These are phyloP conservation scores for Ciconia stormi DNA, from an alignment of 2,113 vertebrate genomes.

Conservation along the genomic window DNA sequence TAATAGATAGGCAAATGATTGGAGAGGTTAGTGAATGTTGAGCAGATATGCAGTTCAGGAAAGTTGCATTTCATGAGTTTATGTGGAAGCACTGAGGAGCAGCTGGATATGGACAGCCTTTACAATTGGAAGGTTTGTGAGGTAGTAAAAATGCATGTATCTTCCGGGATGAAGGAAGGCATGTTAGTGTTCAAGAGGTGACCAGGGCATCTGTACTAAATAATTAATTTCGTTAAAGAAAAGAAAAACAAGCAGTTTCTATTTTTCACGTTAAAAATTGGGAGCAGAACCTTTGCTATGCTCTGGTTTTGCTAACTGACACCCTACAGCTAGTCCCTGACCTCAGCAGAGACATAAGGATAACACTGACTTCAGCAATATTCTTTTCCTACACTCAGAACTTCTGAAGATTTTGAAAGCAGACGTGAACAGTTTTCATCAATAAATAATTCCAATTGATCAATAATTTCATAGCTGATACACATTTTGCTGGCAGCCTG, in stretches of 20 bases:
- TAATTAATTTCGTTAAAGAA: neutral
- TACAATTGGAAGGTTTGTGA: neutral
- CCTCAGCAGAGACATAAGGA: neutral
- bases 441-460: neutral
- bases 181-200: neutral
- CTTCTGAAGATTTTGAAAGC: neutral
- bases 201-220: neutral
- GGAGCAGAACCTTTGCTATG: neutral
- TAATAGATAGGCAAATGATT: neutral
- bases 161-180: neutral
- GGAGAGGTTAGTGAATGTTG: neutral
- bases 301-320: neutral
- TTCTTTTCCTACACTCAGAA: neutral
- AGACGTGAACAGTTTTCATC: neutral
- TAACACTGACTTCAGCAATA: neutral
- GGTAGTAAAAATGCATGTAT: neutral
- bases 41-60: neutral
- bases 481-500: neutral
- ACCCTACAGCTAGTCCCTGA: neutral
- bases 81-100: neutral
- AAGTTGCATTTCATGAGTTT: neutral
- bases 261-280: slow-evolving; percentile 3
- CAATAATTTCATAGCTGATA: neutral
- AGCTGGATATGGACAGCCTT: neutral
- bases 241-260: neutral